Evolutionary conservation across 2,888 invertebrate species (phyloP).

Genomic region (Archaeoteleia sp.): DNA sequence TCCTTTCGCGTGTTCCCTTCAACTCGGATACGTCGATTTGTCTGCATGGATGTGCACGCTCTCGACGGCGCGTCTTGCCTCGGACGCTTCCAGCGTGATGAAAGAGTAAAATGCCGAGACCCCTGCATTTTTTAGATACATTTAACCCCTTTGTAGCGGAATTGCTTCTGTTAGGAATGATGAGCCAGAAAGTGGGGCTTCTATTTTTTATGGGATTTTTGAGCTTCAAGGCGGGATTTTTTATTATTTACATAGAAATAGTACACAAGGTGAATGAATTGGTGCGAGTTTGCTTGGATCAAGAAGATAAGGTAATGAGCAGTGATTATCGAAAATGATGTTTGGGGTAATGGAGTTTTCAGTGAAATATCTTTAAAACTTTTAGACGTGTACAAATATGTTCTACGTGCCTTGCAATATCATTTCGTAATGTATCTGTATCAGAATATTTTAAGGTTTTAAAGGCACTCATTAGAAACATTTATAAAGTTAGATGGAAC

Average conservation of each 20-base stretch:
- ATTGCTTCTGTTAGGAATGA: slow-evolving; percentile 26
- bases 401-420: too few relatives aligned
- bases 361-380: too few relatives aligned
- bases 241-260: slow-evolving; percentile 19
- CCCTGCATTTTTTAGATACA: slow-evolving; percentile 37
- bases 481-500: too few relatives aligned
- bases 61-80: slow-evolving; percentile 26
- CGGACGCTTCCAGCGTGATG: slow-evolving; percentile 8
- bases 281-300: too few relatives aligned
- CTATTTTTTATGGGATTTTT: slow-evolving; percentile 34
- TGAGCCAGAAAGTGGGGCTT: slow-evolving; percentile 33
- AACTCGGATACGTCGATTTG: slow-evolving; percentile 30
- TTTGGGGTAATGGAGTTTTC: too few relatives aligned
- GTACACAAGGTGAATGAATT: not conserved
- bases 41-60: slow-evolving; percentile 27
- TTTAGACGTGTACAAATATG: too few relatives aligned
- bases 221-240: not conserved
- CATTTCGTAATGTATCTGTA: too few relatives aligned
- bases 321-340: too few relatives aligned
- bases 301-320: too few relatives aligned
- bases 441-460: too few relatives aligned
- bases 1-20: slow-evolving; percentile 42
- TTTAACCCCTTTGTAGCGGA: slow-evolving; percentile 40
- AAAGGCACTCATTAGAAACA: too few relatives aligned
- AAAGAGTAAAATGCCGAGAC: slow-evolving; percentile 19